Conservation (phyloP, 2,888 invertebrate species). For the Griposia aprilina region DNA sequence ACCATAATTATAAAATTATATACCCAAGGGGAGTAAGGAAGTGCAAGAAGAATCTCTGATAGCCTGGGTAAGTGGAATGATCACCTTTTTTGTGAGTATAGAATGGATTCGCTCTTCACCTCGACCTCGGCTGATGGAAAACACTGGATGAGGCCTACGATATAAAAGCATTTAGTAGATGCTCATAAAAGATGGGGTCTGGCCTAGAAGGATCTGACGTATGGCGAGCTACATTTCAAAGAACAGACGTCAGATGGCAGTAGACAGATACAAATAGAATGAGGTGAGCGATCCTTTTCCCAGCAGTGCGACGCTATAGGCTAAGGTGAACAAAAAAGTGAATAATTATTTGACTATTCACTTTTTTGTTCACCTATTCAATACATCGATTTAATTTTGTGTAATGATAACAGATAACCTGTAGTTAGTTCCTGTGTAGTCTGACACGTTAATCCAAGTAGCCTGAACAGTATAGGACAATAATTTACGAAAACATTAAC, state of each 20-base stretch:
- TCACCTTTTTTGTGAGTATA: background rate
- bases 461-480: background rate
- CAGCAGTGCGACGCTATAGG: background rate
- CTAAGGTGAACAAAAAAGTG: background rate
- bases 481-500: too few relatives aligned
- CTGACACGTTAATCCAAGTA: background rate
- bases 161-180: background rate
- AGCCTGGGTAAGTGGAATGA: background rate
- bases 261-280: background rate
- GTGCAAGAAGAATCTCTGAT: background rate
- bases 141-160: background rate
- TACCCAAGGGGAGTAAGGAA: slow-evolving; percentile 4
- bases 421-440: background rate
- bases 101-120: background rate
- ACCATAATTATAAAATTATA: slow-evolving; percentile 14
- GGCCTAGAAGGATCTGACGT: background rate
- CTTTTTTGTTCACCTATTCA: too few relatives aligned
- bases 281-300: accelerated
- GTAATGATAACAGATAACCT: too few relatives aligned
- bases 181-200: background rate
- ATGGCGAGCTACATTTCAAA: background rate
- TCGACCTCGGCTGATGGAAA: background rate
- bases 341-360: background rate
- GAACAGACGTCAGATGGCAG: background rate
- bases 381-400: background rate